Conservation (phyloP, 64 coral and sea anemone species). For the Trachythela sp. region DNA sequence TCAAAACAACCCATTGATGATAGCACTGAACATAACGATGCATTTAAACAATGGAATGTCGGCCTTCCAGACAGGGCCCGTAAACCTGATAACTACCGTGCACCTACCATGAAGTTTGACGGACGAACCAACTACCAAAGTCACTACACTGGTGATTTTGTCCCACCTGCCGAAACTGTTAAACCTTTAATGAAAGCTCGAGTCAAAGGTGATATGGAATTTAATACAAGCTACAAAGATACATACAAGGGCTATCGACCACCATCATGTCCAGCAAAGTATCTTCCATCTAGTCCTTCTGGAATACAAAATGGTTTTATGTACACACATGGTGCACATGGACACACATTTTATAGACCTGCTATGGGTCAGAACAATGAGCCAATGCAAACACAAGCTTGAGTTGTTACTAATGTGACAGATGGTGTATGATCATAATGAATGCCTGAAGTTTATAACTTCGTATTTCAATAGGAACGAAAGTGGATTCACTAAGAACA, state of each 20-base stretch:
- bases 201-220: slow-evolving; percentile 41
- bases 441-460: background rate
- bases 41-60: slow-evolving; percentile 49
- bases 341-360: slow-evolving; percentile 3
- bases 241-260: slow-evolving; percentile 84
- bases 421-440: background rate
- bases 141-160: slow-evolving; percentile 62
- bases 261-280: slow-evolving; percentile 64
- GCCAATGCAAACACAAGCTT: background rate
- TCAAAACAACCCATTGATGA: slow-evolving; percentile 63
- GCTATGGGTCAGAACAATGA: background rate
- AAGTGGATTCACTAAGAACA: background rate
- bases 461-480: background rate
- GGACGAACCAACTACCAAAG: slow-evolving; percentile 54
- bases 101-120: slow-evolving; percentile 53
- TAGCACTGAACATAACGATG: slow-evolving; percentile 48
- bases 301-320: slow-evolving; percentile 57
- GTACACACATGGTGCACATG: slow-evolving; percentile 65
- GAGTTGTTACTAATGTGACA: background rate
- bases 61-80: slow-evolving; percentile 25
- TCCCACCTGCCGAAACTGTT: slow-evolving; percentile 29
- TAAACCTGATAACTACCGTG: slow-evolving; percentile 26
- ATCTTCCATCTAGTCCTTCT: slow-evolving; percentile 60
- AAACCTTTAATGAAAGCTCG: background rate
- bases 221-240: slow-evolving; percentile 50